These are phyloP conservation scores for Procambarus clarkii DNA, from an alignment of 1,140 invertebrate genomes.

Conservation along the genomic window DNA sequence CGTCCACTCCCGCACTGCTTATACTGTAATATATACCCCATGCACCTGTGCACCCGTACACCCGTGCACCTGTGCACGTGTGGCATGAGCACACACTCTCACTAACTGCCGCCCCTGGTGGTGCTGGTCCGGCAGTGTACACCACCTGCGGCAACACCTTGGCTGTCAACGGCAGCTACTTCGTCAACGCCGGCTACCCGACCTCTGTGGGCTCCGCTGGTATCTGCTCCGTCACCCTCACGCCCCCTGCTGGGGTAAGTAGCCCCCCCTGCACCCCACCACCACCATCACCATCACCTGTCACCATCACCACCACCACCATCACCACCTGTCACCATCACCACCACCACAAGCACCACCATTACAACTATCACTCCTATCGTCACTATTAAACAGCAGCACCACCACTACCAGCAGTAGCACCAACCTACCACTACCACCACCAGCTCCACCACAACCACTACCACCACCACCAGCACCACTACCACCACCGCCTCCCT, in stretches of 20 bases:
- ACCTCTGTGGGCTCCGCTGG: conserved; percentile 5
- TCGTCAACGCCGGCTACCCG: conserved; percentile 80
- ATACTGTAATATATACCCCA: not conserved
- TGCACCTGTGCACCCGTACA: not conserved
- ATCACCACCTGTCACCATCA: no score
- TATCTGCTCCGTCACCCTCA: not conserved
- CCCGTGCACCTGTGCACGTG: not conserved
- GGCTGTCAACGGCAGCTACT: conserved; percentile 89
- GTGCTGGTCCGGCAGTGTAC: conserved; percentile 80
- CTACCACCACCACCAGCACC: no score
- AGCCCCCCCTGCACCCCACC: not conserved
- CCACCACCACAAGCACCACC: no score
- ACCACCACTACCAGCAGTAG: no score
- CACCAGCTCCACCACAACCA: no score
- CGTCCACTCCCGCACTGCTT: no score
- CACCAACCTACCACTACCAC: no score
- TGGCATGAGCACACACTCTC: not conserved
- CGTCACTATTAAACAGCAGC: no score
- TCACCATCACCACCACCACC: no score
- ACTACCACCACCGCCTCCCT: not conserved
- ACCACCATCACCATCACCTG: no score
- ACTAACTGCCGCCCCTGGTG: not conserved
- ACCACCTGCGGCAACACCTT: conserved; percentile 86
- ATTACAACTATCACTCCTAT: no score
- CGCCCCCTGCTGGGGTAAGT: conserved; percentile 36